A percentile compares a stretch with the other conserved stretches of the same genome.
These are phyloP conservation scores for Drosophila mojavensis DNA, from an alignment of 1,140 invertebrate genomes.

Conservation along the genomic window DNA sequence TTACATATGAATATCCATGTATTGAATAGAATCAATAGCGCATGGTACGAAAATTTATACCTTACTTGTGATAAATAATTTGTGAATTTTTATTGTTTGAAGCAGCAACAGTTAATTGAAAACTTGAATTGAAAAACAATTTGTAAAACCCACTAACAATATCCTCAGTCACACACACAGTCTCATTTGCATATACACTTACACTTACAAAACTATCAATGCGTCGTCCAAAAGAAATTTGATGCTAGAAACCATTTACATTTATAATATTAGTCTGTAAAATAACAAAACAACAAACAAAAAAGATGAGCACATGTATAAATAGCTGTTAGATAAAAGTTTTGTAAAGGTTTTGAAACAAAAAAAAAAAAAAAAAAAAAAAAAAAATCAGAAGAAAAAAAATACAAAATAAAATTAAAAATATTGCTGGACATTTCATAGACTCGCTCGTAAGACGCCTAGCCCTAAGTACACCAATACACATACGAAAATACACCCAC, in stretches of 20 bases:
- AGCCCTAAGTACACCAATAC: constrained; percentile 44
- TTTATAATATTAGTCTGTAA: constrained; percentile 60
- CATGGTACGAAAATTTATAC: constrained; percentile 10
- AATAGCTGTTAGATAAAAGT: constrained; percentile 56
- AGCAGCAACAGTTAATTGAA: constrained; percentile 28
- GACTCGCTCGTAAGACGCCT: constrained; percentile 59
- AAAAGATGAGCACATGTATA: constrained; percentile 52
- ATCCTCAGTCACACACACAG: constrained; percentile 8
- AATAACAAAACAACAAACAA: constrained; percentile 15
- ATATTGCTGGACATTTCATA: constrained; percentile 74
- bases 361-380: constrained; percentile 18
- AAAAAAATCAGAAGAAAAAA: constrained; percentile 3
- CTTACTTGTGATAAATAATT: constrained; percentile 51
- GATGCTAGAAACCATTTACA: constrained; percentile 60
- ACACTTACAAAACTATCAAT: constrained; percentile 36
- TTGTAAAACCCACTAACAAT: constrained; percentile 38
- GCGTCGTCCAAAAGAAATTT: constrained; percentile 69
- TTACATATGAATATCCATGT: constrained; percentile 16
- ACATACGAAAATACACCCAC: constrained; percentile 16
- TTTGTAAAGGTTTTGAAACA: constrained; percentile 64
- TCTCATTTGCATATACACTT: constrained; percentile 4
- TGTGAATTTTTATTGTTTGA: constrained; percentile 25
- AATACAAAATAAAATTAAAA: constrained; percentile 7
- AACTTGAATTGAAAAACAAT: constrained; percentile 37
- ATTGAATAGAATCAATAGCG: constrained; percentile 13